A percentile compares a stretch with the other conserved stretches of the same genome.
Conservation (phyloP, 2,888 invertebrate species). For the Anorthoa munda region DNA sequence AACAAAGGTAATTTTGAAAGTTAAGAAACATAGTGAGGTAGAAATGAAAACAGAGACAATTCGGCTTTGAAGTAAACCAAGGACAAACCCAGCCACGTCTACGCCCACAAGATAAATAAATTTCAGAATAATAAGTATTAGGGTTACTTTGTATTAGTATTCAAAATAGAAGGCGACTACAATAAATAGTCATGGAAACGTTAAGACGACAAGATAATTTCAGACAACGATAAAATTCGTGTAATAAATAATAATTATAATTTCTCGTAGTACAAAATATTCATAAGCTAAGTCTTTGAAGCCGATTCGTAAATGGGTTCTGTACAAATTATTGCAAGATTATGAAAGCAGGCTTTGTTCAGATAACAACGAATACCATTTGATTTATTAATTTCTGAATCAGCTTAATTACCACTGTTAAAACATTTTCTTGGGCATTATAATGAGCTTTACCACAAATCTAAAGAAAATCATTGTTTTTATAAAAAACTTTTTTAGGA, state of each 20-base stretch:
- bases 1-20: not conserved
- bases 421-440: not conserved
- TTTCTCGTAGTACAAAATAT: slow-evolving; percentile 6
- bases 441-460: not conserved
- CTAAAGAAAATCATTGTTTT: not conserved
- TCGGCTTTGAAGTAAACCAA: slow-evolving; percentile 14
- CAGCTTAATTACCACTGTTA: not conserved
- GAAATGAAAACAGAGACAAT: slow-evolving; percentile 12
- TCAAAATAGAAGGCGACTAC: slow-evolving; percentile 27
- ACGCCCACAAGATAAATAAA: slow-evolving; percentile 15
- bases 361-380: slow-evolving; percentile 12
- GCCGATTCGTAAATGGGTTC: slow-evolving; percentile 25
- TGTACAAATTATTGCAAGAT: slow-evolving; percentile 9
- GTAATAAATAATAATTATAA: slow-evolving; percentile 45
- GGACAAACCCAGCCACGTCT: not conserved
- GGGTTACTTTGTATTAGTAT: slow-evolving; percentile 42
- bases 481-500: no score
- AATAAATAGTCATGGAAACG: slow-evolving; percentile 27
- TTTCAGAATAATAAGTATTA: slow-evolving; percentile 33
- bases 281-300: slow-evolving; percentile 11
- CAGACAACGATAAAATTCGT: slow-evolving; percentile 12
- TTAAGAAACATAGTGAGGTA: not conserved
- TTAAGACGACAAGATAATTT: slow-evolving; percentile 46
- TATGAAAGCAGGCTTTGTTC: slow-evolving; percentile 17
- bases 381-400: slow-evolving; percentile 26